A percentile compares a stretch with the other conserved stretches of the same genome.
Conservation (phyloP, 2,888 invertebrate genomes). For the Pycnomerus fuliginosus region DNA sequence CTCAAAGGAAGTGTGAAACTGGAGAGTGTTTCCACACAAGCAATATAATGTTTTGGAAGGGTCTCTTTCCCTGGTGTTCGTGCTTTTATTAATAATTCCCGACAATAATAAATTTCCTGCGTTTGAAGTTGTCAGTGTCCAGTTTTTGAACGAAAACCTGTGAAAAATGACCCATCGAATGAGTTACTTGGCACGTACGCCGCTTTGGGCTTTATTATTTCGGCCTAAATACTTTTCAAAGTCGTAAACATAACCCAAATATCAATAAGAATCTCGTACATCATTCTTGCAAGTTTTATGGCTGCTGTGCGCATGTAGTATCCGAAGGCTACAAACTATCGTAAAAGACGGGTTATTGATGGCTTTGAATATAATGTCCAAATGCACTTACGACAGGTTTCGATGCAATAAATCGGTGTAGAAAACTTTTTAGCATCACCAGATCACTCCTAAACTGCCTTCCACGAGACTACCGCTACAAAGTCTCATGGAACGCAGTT, state of each 20-base stretch:
- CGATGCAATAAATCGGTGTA: too few species aligned
- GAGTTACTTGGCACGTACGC: constrained; percentile 5
- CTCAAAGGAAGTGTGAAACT: constrained; percentile 30
- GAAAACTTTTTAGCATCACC: too few species aligned
- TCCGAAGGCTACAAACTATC: constrained; percentile 8
- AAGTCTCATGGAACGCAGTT: too few species aligned
- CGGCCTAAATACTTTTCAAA: too few species aligned
- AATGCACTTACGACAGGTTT: too few species aligned
- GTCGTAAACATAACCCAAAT: constrained; percentile 9
- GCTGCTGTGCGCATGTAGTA: too few species aligned
- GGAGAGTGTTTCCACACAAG: constrained; percentile 28
- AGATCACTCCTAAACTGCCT: too few species aligned
- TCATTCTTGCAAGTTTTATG: constrained; percentile 4
- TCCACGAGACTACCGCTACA: too few species aligned
- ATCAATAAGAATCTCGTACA: constrained; percentile 4
- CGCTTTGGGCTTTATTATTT: too few species aligned
- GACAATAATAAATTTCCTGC: constrained; percentile 33
- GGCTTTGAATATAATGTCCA: too few species aligned
- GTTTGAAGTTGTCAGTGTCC: constrained; percentile 33
- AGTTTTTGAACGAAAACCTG: constrained; percentile 24
- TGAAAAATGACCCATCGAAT: constrained; percentile 24
- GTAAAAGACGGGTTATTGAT: constrained; percentile 12
- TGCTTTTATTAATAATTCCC: constrained; percentile 34
- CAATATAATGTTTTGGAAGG: constrained; percentile 22
- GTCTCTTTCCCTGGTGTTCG: constrained; percentile 25